phyloP scores from a whole-genome alignment of 2,113 vertebrate genomes.

The Syngnathus floridae region DNA sequence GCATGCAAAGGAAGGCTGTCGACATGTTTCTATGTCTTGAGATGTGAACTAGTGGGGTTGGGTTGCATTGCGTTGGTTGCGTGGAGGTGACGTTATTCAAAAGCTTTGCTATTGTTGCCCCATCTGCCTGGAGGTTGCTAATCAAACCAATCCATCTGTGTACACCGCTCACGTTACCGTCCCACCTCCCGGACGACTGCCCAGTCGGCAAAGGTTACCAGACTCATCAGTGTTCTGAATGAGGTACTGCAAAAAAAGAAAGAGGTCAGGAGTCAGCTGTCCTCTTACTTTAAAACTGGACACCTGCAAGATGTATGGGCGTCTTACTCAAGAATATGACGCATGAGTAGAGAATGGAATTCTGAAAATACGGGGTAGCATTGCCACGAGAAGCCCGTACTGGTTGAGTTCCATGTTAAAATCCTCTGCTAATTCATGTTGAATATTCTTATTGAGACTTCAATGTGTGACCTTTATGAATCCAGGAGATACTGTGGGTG shows the following conservation, averaged over 20 bases:
- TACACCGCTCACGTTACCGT: conserved; percentile 55
- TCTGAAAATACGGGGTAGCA: neutral
- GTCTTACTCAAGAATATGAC: no score
- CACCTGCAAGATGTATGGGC: conserved; percentile 8
- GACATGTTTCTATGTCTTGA: conserved; percentile 9
- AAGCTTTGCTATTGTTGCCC: conserved; percentile 49
- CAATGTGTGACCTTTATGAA: neutral
- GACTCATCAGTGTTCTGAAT: conserved; percentile 37
- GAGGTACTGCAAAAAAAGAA: conserved; percentile 33
- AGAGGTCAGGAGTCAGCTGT: conserved; percentile 43
- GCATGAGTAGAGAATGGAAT: neutral
- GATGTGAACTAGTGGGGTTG: conserved; percentile 4
- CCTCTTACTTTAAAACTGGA: conserved; percentile 7
- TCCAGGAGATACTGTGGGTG: neutral
- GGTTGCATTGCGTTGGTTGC: neutral
- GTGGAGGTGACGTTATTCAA: neutral
- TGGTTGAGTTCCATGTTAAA: neutral
- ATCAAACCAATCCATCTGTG: conserved; percentile 56
- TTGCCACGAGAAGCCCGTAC: neutral
- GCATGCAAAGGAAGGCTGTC: neutral
- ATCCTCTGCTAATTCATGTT: neutral
- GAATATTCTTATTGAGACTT: neutral
- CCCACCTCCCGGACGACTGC: conserved; percentile 32
- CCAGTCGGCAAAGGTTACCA: conserved; percentile 56
- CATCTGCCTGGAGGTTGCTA: conserved; percentile 49